These are phyloP conservation scores for Troides oblongomaculatus DNA, from an alignment of 2,888 invertebrate genomes.

Conservation along the genomic window DNA sequence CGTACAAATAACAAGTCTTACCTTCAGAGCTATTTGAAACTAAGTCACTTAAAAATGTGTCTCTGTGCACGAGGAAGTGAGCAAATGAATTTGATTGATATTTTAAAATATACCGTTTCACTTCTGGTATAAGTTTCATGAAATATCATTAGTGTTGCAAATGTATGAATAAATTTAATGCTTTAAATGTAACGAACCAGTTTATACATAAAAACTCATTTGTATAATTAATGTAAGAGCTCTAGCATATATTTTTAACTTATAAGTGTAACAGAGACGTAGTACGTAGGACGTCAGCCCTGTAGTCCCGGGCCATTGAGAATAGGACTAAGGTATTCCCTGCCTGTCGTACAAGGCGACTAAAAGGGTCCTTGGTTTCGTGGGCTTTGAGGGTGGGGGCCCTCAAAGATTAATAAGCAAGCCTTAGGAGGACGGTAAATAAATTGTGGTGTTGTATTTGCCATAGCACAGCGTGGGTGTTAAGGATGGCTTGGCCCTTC, in stretches of 20 bases:
- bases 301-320: too few relatives aligned
- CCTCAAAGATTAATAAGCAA: too few relatives aligned
- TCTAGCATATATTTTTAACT: background rate
- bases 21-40: background rate
- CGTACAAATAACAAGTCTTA: background rate
- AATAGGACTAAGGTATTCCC: too few relatives aligned
- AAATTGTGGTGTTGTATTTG: too few relatives aligned
- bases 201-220: background rate
- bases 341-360: too few relatives aligned
- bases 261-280: too few relatives aligned
- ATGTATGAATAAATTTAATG: background rate
- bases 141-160: conserved; percentile 1
- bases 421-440: too few relatives aligned
- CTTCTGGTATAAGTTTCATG: background rate
- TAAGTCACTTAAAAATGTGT: background rate
- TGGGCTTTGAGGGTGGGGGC: too few relatives aligned
- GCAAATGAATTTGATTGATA: background rate
- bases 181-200: background rate
- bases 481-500: too few relatives aligned
- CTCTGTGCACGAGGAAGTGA: background rate
- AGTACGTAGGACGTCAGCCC: too few relatives aligned
- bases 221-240: background rate
- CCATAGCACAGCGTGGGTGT: too few relatives aligned
- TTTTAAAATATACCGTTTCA: background rate
- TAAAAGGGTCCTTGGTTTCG: too few relatives aligned